Conservation (phyloP, 2,797 vertebrate genomes). For the Phoxinus dragarum region DNA sequence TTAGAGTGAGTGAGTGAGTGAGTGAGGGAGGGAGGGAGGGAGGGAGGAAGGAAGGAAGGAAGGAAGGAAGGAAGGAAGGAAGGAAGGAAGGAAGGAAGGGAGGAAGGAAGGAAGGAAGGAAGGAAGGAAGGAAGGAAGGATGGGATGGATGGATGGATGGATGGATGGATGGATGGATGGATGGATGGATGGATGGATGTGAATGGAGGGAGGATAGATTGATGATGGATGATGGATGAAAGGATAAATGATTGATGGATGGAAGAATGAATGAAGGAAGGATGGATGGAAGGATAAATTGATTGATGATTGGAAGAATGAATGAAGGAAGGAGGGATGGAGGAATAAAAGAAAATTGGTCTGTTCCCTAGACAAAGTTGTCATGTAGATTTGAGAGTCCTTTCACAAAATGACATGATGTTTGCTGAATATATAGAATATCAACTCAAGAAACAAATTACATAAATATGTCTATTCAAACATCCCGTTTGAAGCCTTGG, state of each 20-base stretch:
- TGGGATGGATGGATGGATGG: not conserved
- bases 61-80: no score
- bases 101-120: not conserved
- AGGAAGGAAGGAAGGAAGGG: not conserved
- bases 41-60: not conserved
- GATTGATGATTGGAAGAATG: not conserved
- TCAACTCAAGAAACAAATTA: conserved; percentile 3
- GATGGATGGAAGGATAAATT: not conserved
- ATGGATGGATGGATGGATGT: not conserved
- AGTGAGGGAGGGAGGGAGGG: not conserved
- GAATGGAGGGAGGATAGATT: not conserved
- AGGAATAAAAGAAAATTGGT: no score
- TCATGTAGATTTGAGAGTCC: no score
- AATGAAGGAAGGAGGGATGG: not conserved
- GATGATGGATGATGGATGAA: not conserved
- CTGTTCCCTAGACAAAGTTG: no score
- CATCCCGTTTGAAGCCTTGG: conserved; percentile 43
- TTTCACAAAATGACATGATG: no score
- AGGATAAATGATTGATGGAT: not conserved
- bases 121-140: no score
- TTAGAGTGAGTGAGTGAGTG: no score
- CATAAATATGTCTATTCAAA: conserved; percentile 27
- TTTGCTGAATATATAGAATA: not conserved
- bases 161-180: not conserved
- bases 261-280: not conserved